Evolutionary conservation across 2,797 vertebrate species (phyloP).

Genomic region (Phataginus tetradactyla): DNA sequence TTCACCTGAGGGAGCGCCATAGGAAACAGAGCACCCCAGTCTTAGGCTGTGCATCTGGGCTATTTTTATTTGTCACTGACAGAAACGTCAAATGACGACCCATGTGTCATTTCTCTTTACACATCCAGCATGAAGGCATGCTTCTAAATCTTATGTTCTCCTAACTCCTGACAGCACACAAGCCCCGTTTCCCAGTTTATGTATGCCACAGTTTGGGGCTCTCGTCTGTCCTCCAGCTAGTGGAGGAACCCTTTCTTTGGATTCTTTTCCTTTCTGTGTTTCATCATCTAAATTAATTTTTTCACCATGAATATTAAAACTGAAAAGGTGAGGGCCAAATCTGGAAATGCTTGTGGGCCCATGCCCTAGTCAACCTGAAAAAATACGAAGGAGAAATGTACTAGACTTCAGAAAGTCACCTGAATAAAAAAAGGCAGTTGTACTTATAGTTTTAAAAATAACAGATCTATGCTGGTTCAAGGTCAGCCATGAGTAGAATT

Average conservation of each 20-base stretch:
- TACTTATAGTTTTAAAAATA: constrained; percentile 79
- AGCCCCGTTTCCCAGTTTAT: neutral
- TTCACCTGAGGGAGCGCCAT: neutral
- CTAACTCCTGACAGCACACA: neutral
- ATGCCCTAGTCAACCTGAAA: constrained; percentile 70
- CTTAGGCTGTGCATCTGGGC: neutral
- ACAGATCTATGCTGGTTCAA: constrained; percentile 64
- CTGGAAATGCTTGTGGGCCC: constrained; percentile 56
- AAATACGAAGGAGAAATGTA: constrained; percentile 56
- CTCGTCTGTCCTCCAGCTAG: neutral
- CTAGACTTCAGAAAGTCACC: constrained; percentile 77
- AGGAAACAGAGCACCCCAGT: neutral
- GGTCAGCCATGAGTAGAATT: constrained; percentile 80
- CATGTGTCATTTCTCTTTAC: neutral
- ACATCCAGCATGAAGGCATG: neutral
- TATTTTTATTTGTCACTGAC: constrained; percentile 48
- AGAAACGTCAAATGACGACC: neutral
- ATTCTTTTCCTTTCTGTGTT: neutral
- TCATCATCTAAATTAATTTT: constrained; percentile 53
- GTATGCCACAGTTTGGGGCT: rapidly evolving
- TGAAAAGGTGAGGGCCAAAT: constrained; percentile 7
- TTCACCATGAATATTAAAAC: constrained; percentile 76
- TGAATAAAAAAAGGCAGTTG: constrained; percentile 74
- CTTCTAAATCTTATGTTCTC: neutral
- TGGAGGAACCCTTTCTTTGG: neutral